Base-by-base conservation (phyloP, 2,113 vertebrate genomes). In the Acrocephalus arundinaceus region DNA sequence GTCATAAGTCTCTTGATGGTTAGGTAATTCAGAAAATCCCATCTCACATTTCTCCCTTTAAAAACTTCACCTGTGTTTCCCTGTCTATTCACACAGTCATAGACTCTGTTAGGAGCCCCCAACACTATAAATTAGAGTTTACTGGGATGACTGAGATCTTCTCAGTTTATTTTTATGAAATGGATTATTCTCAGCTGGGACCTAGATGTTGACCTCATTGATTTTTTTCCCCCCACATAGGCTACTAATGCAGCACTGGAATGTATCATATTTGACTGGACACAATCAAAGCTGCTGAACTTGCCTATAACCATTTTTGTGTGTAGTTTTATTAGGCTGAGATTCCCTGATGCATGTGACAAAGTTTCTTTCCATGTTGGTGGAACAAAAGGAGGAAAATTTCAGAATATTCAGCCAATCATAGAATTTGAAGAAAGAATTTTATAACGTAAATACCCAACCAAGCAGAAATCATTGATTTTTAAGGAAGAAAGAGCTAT, bases 151-250 rank as follows among this genome's bases (percentile, higher is more conserved):
- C 1, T 2, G 62, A 87, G 85, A 89, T 85, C 70, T 85, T 82
- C 72, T 62, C 65, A 33, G 58, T 87, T 95, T 93, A 88, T 88
- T 95, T 95, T 96, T 94, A 89, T 90, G 49, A 93, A 85, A 82
- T 84, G 85, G 63, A 71, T 93, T 91, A 88, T 93, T 88, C 82
- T 95, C 93, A 90, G 27, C 43, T 91, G 91, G 74, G 91, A 94
- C 85, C 15, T 86, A 48, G 39, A 75, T 81, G 43, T 72, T 94
- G 89, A 95, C 79, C 86, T 90, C 86, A 92, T 85, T 87, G 83
- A 93, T 92, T 87, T 90, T 77, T 81, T 20, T 20, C 19, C 0
- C 49, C 39, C 30, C 48, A 45, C 35, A 52, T 3, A 92, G 57
- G 52, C 49, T 70, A 78, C 95, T 91, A 82, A 91, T 61, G 41